Conservation (phyloP, 2,888 invertebrate species). For the Aproaerema taeniolella region DNA sequence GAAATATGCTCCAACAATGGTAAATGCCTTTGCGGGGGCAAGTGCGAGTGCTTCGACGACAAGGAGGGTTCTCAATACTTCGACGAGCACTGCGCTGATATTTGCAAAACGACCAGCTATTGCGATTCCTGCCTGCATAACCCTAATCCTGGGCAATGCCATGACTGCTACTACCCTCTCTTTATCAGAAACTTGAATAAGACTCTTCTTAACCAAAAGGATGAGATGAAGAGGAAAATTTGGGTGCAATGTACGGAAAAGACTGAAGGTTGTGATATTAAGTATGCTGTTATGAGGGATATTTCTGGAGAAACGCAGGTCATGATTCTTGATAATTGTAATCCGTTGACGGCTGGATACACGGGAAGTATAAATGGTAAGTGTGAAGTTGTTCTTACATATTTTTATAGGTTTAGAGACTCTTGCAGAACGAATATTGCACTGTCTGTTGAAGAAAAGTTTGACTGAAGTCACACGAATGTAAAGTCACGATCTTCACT, state of each 20-base stretch:
- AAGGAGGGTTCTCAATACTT: constrained; percentile 54
- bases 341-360: constrained; percentile 12
- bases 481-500: too few species aligned
- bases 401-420: too few species aligned
- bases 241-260: constrained; percentile 51
- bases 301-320: constrained; percentile 27
- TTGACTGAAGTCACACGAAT: too few species aligned
- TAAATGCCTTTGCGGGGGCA: constrained; percentile 39
- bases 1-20: constrained; percentile 56
- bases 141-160: constrained; percentile 25
- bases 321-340: constrained; percentile 41
- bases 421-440: too few species aligned
- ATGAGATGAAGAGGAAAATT: constrained; percentile 29
- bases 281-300: constrained; percentile 43
- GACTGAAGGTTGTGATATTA: constrained; percentile 29
- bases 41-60: constrained; percentile 45
- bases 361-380: neutral
- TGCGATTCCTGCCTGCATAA: constrained; percentile 44
- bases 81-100: constrained; percentile 45
- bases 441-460: too few species aligned
- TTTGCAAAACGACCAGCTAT: constrained; percentile 40
- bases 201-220: constrained; percentile 26
- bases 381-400: too few species aligned
- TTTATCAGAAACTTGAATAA: constrained; percentile 30
- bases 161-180: constrained; percentile 21